A percentile compares a stretch with the other conserved stretches of the same genome.
phyloP scores from a whole-genome alignment of 1,140 invertebrate genomes.

The Heliconius nattereri region DNA sequence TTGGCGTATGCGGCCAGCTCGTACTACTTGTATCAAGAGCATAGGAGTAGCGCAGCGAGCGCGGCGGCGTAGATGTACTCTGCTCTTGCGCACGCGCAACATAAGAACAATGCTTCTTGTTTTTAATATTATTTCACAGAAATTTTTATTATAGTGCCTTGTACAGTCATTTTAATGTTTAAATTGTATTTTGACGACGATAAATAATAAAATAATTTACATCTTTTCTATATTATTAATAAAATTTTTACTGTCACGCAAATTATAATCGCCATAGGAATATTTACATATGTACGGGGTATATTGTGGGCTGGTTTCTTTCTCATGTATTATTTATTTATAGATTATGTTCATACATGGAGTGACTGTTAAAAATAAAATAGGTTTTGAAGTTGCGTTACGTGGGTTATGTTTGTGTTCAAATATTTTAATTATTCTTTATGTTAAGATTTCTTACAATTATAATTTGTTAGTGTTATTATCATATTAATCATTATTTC shows the following conservation, averaged over 20 bases:
- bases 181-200: conserved; percentile 30
- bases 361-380: conserved; percentile 31
- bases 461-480: conserved; percentile 27
- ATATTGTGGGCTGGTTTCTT: conserved; percentile 2
- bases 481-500: neutral
- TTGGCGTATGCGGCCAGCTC: conserved; percentile 88
- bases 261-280: neutral
- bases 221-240: neutral
- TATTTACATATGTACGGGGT: neutral
- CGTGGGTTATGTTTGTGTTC: conserved; percentile 44
- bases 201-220: conserved; percentile 23
- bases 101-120: conserved; percentile 42
- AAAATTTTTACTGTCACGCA: neutral
- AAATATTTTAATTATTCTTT: conserved; percentile 35
- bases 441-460: conserved; percentile 30
- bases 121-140: conserved; percentile 42
- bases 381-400: conserved; percentile 29
- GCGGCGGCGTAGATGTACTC: conserved; percentile 59
- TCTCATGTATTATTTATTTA: conserved; percentile 21
- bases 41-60: conserved; percentile 82
- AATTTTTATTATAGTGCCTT: conserved; percentile 35
- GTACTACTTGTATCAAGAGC: conserved; percentile 89
- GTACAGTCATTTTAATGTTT: conserved; percentile 32
- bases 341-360: conserved; percentile 37
- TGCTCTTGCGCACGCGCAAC: conserved; percentile 18